phyloP scores from a whole-genome alignment of 2,797 vertebrate genomes.

The Pyrocephalus nanus region DNA sequence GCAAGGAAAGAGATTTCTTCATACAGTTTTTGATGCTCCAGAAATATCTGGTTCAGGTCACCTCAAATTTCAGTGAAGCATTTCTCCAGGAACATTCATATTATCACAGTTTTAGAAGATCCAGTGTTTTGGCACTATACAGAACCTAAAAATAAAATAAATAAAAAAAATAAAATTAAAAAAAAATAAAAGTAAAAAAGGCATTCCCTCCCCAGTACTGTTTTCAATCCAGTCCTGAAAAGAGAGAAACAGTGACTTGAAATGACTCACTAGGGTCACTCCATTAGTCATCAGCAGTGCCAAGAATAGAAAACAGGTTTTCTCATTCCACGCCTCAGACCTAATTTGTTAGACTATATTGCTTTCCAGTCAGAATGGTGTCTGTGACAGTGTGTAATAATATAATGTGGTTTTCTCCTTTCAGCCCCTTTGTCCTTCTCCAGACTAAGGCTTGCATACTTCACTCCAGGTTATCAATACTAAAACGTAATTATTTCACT shows the following conservation, averaged over 20 bases:
- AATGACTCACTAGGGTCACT: constrained; percentile 15
- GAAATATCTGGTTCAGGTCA: background rate
- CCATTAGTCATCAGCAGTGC: constrained; percentile 19
- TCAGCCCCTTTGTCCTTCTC: background rate
- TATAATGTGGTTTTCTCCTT: background rate
- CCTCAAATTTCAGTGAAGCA: background rate
- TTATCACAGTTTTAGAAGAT: background rate
- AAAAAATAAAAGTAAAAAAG: too few species aligned
- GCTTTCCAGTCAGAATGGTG: background rate
- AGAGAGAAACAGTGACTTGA: background rate
- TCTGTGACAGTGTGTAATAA: background rate
- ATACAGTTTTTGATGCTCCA: background rate
- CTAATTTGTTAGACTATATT: background rate
- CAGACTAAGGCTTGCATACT: background rate
- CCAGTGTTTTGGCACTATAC: background rate
- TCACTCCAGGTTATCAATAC: background rate
- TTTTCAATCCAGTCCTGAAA: background rate
- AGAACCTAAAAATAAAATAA: background rate
- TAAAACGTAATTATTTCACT: background rate
- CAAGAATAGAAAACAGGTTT: constrained; percentile 33
- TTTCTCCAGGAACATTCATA: background rate
- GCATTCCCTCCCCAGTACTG: background rate
- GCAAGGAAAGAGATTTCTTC: background rate
- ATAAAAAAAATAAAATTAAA: background rate
- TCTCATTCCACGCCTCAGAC: background rate